Conservation (phyloP, 2,888 invertebrate species). For the Tanypteryx hageni region DNA sequence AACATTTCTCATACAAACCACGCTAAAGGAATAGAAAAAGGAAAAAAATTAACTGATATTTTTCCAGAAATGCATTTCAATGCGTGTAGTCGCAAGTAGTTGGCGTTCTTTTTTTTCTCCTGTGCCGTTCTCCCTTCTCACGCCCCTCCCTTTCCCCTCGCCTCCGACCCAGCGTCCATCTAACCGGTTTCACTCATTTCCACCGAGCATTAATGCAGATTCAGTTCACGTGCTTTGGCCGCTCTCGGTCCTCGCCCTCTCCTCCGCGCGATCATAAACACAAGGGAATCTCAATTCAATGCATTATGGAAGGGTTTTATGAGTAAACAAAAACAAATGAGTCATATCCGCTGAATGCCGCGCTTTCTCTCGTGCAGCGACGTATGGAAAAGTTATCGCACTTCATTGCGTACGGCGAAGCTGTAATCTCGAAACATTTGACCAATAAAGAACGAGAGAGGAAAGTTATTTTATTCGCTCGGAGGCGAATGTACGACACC, state of each 20-base stretch:
- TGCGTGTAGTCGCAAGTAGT: too few species aligned
- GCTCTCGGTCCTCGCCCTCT: constrained; percentile 25
- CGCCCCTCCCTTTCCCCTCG: background rate
- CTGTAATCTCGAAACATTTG: constrained; percentile 8
- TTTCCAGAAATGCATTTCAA: too few species aligned
- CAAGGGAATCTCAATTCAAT: constrained; percentile 56
- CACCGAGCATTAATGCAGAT: constrained; percentile 37
- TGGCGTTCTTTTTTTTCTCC: too few species aligned
- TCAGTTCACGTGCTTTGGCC: constrained; percentile 34
- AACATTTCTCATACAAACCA: too few species aligned
- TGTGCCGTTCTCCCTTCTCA: background rate
- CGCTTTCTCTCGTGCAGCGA: constrained; percentile 1
- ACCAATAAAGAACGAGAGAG: background rate
- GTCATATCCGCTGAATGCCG: constrained; percentile 38
- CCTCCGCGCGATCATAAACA: background rate
- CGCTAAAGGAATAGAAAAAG: too few species aligned
- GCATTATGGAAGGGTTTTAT: constrained; percentile 33
- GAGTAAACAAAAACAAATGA: constrained; percentile 48
- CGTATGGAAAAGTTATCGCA: background rate
- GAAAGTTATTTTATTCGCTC: constrained; percentile 33
- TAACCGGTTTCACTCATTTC: constrained; percentile 60
- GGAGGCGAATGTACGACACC: background rate
- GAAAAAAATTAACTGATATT: too few species aligned
- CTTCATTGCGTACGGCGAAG: background rate
- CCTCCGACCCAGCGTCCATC: background rate